Percentiles rank a stretch among this genome's conserved stretches.
phyloP scores from a whole-genome alignment of 2,888 invertebrate species.

The Esperia sulphurella region DNA sequence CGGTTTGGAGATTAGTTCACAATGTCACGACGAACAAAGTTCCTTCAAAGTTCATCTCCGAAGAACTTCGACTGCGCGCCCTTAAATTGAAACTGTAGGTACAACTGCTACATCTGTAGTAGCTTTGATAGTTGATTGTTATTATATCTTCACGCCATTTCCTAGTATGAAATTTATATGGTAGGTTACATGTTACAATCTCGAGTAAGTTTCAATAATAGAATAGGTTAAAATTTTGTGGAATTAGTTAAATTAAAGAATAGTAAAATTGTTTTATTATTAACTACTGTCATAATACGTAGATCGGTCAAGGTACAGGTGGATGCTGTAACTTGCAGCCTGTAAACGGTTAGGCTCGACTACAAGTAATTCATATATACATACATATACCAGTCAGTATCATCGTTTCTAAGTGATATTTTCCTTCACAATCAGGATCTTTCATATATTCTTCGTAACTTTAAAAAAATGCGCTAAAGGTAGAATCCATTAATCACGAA shows the following conservation, averaged over 20 bases:
- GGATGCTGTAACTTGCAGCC: no score
- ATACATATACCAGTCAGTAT: no score
- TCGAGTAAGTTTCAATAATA: no score
- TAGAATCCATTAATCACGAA: background rate
- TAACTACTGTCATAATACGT: no score
- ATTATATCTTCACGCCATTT: conserved; percentile 7
- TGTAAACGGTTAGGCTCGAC: no score
- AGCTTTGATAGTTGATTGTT: conserved; percentile 48
- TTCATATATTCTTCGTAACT: background rate
- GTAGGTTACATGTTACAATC: no score
- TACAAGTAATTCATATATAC: no score
- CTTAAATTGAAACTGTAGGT: conserved; percentile 71
- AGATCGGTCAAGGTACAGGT: no score
- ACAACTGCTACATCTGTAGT: conserved; percentile 58
- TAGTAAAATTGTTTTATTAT: no score
- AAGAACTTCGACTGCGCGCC: conserved; percentile 58
- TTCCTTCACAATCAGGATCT: background rate
- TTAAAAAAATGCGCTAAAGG: background rate
- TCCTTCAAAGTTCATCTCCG: conserved; percentile 62
- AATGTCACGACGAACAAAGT: conserved; percentile 69
- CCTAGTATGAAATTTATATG: background rate
- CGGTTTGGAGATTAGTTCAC: conserved; percentile 71
- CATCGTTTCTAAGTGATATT: background rate
- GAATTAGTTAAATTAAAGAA: no score
- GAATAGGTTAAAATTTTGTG: no score